These are phyloP conservation scores for Drosophila mulleri DNA, from an alignment of 2,888 invertebrate genomes.

Conservation along the genomic window DNA sequence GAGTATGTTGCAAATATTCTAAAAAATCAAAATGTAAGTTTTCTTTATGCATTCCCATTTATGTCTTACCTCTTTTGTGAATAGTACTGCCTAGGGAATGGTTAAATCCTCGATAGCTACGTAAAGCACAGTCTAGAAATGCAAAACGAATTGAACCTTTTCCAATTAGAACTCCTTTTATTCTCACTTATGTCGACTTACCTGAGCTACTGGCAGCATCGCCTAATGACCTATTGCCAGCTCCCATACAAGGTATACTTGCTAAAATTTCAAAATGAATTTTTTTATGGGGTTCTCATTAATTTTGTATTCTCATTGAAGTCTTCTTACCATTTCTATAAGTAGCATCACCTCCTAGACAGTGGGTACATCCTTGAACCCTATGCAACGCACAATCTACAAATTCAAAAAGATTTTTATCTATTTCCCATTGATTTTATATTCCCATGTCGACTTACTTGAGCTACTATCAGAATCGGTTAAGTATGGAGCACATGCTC, in stretches of 20 bases:
- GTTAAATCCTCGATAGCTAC: background rate
- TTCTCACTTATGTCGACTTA: background rate
- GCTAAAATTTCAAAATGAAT: background rate
- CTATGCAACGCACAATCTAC: no score
- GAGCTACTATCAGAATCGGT: background rate
- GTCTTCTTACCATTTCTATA: background rate
- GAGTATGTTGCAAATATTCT: background rate
- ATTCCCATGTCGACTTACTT: background rate
- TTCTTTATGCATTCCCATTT: background rate
- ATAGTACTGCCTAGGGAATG: background rate
- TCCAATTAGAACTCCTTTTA: background rate
- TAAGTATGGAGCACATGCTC: fast-evolving
- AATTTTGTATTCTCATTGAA: background rate
- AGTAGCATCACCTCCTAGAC: no score
- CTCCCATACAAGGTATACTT: fast-evolving
- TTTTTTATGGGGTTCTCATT: background rate
- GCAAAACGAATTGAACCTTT: background rate
- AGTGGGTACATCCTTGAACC: no score
- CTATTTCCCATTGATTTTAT: no score
- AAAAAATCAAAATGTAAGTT: background rate
- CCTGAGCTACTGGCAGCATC: background rate
- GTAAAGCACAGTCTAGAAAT: background rate
- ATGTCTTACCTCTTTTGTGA: background rate
- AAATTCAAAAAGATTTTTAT: no score
- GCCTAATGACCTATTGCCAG: fast-evolving